These are phyloP conservation scores for Felis chaus DNA, from an alignment of 2,113 vertebrate genomes.

Conservation along the genomic window DNA sequence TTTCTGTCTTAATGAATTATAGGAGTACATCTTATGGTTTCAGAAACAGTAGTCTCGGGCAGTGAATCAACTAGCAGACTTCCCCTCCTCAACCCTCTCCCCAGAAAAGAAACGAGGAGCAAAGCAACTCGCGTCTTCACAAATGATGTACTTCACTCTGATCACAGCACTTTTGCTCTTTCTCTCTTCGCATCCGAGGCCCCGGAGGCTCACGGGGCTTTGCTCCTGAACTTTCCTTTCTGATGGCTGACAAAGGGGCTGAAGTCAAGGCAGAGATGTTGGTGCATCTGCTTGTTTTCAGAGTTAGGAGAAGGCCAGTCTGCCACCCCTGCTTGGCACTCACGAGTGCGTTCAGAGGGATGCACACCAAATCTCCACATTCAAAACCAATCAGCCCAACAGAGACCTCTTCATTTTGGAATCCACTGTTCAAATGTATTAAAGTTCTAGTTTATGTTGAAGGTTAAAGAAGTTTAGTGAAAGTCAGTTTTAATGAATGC, in stretches of 20 bases:
- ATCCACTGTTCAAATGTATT: not conserved
- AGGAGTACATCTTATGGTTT: constrained; percentile 37
- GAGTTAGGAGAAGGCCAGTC: not conserved
- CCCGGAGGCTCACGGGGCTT: not conserved
- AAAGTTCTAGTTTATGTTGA: not conserved
- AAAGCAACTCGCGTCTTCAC: not conserved
- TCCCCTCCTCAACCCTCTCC: not conserved
- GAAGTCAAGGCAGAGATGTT: not conserved
- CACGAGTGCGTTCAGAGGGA: not conserved
- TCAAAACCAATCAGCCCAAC: not conserved
- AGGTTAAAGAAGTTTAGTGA: not conserved
- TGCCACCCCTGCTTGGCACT: rapidly evolving
- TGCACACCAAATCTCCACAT: not conserved
- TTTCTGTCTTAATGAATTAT: constrained; percentile 64
- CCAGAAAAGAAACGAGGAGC: not conserved
- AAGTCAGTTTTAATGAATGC: constrained; percentile 47
- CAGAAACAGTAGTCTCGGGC: not conserved
- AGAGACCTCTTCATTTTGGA: not conserved
- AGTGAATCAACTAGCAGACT: constrained; percentile 34
- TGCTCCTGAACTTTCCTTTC: not conserved
- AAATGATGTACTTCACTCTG: not conserved
- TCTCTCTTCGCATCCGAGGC: not conserved
- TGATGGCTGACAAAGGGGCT: not conserved
- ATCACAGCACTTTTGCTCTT: rapidly evolving
- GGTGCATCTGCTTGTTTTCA: not conserved